Conservation (phyloP, 37 sponge, comb jelly and placozoan genomes). For the Haliclona indistincta region DNA sequence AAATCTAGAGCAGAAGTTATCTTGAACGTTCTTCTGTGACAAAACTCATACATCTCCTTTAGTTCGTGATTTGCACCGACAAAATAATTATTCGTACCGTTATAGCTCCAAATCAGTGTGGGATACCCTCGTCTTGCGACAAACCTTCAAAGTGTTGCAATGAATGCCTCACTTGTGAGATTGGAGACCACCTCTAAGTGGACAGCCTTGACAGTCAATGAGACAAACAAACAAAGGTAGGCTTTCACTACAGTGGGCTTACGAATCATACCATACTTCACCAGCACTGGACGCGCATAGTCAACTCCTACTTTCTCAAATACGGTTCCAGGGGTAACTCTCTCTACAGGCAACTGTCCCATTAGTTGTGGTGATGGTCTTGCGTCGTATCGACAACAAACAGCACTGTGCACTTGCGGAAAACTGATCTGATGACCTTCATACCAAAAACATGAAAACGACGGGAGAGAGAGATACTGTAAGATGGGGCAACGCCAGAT, state of each 20-base stretch:
- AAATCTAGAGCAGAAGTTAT: constrained; percentile 27
- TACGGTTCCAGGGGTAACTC: constrained; percentile 13
- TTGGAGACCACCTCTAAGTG: constrained; percentile 46
- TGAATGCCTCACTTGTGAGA: constrained; percentile 38
- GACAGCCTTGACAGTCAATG: constrained; percentile 40
- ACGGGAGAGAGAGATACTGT: too few species aligned
- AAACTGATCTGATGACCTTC: constrained; percentile 16
- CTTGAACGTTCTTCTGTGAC: constrained; percentile 15
- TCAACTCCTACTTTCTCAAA: constrained; percentile 48
- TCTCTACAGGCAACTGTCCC: constrained; percentile 41
- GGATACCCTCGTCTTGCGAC: constrained; percentile 38
- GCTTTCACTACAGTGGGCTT: constrained; percentile 21
- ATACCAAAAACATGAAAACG: too few species aligned
- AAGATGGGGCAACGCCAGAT: too few species aligned
- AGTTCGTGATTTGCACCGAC: constrained; percentile 22
- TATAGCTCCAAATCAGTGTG: constrained; percentile 40
- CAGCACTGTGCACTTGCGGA: constrained; percentile 22
- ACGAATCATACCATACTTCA: constrained; percentile 23
- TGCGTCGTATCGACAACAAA: constrained; percentile 25
- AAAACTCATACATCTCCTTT: constrained; percentile 26
- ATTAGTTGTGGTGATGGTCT: constrained; percentile 23
- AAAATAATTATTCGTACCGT: constrained; percentile 57
- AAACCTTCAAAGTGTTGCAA: constrained; percentile 37
- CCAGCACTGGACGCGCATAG: constrained; percentile 52
- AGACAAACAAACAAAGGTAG: constrained; percentile 42